Percentiles rank a stretch among this genome's conserved stretches.
Conservation (phyloP, 2,113 vertebrate species). For the Ctenomys sociabilis region DNA sequence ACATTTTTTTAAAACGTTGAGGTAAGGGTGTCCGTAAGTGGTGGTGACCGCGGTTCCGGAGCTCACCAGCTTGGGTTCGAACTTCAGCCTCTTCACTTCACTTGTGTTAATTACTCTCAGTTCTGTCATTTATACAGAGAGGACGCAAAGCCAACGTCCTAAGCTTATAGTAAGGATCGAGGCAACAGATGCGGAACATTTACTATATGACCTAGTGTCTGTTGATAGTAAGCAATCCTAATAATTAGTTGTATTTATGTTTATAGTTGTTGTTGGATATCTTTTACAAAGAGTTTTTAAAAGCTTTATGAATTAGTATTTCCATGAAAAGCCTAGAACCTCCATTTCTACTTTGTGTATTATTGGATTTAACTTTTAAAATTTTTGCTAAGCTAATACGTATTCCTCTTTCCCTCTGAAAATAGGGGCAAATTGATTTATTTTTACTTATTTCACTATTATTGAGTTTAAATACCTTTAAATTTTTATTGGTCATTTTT, state of each 20-base stretch:
- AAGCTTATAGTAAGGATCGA: background rate
- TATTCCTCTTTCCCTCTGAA: background rate
- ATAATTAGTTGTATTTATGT: background rate
- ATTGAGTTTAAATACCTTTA: background rate
- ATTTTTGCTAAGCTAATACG: background rate
- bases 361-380: background rate
- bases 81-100: background rate
- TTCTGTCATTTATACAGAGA: conserved; percentile 34
- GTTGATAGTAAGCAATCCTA: background rate
- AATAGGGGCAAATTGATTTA: background rate
- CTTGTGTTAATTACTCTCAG: background rate
- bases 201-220: background rate
- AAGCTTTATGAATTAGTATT: background rate
- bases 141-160: background rate
- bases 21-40: background rate
- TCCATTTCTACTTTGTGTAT: background rate
- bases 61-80: background rate
- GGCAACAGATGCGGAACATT: background rate
- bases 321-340: background rate
- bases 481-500: background rate
- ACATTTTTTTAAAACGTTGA: background rate
- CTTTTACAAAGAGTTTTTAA: background rate
- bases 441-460: background rate
- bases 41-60: background rate
- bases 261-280: background rate